phyloP scores from a whole-genome alignment of 2,797 vertebrate species.

The Hippopotamyrus pictus region DNA sequence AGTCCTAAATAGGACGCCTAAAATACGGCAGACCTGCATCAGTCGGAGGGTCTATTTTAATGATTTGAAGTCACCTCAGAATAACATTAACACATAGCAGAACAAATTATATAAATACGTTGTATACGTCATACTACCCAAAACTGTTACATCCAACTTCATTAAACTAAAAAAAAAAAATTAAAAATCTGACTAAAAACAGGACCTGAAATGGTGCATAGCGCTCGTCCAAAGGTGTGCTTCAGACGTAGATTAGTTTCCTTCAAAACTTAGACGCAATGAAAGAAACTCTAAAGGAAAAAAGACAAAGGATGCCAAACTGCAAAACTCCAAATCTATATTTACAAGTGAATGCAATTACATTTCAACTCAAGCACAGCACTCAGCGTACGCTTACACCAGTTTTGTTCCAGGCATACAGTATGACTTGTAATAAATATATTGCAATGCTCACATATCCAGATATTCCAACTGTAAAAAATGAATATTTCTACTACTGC shows the following conservation, averaged over 20 bases:
- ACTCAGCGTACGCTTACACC: background rate
- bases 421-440: conserved; percentile 64
- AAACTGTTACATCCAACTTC: background rate
- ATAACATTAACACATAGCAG: background rate
- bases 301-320: conserved; percentile 19
- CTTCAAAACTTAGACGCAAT: background rate
- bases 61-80: background rate
- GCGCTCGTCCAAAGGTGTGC: background rate
- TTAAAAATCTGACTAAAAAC: background rate
- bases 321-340: conserved; percentile 72
- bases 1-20: background rate
- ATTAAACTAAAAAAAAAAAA: background rate
- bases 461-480: conserved; percentile 59
- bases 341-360: conserved; percentile 70
- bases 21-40: background rate
- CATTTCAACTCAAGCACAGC: conserved; percentile 60
- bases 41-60: background rate
- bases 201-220: background rate
- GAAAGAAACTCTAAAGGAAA: background rate
- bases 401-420: conserved; percentile 4
- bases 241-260: background rate
- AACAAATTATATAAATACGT: background rate
- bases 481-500: conserved; percentile 62
- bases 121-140: background rate
- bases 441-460: conserved; percentile 59